phyloP scores from a whole-genome alignment of 2,797 vertebrate genomes.

The Coregonus suidteri region DNA sequence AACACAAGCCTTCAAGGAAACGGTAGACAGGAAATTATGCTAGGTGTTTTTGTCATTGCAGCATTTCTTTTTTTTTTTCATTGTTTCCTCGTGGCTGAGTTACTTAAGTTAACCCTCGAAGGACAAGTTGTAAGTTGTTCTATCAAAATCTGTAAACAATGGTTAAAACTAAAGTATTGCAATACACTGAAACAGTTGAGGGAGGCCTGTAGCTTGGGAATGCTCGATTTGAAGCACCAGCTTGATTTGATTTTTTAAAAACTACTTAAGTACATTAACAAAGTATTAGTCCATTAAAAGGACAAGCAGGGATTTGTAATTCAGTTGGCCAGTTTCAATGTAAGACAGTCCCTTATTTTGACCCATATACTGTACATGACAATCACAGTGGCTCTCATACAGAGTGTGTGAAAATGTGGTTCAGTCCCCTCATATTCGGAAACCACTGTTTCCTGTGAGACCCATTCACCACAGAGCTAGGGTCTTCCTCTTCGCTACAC shows the following conservation, averaged over 20 bases:
- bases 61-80: not conserved
- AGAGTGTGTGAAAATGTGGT: conserved; percentile 42
- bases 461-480: not conserved
- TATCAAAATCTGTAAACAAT: too few relatives aligned
- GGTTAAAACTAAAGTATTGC: too few relatives aligned
- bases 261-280: too few relatives aligned
- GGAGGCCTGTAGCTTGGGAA: too few relatives aligned
- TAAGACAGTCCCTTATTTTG: not conserved
- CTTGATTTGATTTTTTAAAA: too few relatives aligned
- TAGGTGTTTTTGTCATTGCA: conserved; percentile 5
- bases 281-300: not conserved
- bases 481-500: conserved; percentile 22
- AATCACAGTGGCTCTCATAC: not conserved
- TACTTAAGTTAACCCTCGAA: not conserved
- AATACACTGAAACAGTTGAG: too few relatives aligned
- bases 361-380: not conserved
- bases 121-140: too few relatives aligned
- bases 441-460: conserved; percentile 37
- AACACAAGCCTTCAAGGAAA: not conserved
- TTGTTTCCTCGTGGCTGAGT: not conserved
- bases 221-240: too few relatives aligned
- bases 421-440: conserved; percentile 39
- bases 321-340: not conserved
- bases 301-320: not conserved
- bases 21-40: conserved; percentile 60